phyloP scores from a whole-genome alignment of 2,797 vertebrate genomes.

The Pelochelys cantorii region DNA sequence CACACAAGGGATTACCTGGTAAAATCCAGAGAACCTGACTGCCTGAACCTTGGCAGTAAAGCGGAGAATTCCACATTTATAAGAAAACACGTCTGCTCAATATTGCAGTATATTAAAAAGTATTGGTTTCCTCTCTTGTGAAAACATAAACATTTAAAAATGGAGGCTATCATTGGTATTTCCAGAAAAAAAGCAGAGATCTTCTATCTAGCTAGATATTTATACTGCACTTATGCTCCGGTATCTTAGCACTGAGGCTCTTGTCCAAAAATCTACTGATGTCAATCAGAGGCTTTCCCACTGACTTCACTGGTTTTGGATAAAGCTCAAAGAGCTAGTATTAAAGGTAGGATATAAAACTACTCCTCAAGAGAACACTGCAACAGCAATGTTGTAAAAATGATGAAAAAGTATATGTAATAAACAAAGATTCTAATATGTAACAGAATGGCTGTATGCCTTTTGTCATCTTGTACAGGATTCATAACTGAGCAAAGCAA shows the following conservation, averaged over 20 bases:
- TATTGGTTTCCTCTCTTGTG: neutral
- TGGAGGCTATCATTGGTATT: neutral
- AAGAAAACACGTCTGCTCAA: neutral
- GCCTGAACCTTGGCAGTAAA: neutral
- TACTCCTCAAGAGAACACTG: neutral
- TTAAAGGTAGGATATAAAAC: neutral
- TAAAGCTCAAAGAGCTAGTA: neutral
- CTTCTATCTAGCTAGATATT: neutral
- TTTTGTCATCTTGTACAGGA: conserved; percentile 4
- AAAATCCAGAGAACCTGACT: conserved; percentile 6
- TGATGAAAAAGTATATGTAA: neutral
- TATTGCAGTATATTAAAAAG: neutral
- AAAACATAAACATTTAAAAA: neutral
- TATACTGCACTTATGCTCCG: neutral
- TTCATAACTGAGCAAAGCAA: conserved; percentile 19
- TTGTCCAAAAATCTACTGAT: neutral
- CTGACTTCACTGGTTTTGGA: neutral
- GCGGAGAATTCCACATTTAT: neutral
- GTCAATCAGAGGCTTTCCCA: neutral
- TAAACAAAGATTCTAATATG: rapidly evolving
- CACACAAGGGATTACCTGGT: neutral
- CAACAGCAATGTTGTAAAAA: neutral
- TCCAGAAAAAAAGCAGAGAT: conserved; percentile 7
- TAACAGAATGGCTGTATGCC: neutral
- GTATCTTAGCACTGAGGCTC: neutral